phyloP scores from a whole-genome alignment of 1,140 invertebrate species.

The Papilio polytes region DNA sequence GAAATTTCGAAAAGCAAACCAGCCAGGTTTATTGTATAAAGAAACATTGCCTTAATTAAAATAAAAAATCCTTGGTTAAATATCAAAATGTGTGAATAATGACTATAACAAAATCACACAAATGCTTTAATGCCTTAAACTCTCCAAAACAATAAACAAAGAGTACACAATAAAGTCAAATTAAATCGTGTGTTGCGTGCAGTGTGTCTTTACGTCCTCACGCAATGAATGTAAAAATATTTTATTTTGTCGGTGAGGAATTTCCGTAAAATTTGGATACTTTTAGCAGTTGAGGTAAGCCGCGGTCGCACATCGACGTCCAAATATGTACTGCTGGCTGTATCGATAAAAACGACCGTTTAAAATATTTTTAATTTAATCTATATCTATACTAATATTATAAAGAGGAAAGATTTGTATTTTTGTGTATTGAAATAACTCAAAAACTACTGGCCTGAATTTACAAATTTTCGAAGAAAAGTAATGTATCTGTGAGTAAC shows the following conservation, averaged over 20 bases:
- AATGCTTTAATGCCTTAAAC: constrained; percentile 27
- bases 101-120: constrained; percentile 27
- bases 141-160: constrained; percentile 24
- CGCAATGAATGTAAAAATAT: constrained; percentile 63
- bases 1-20: background rate
- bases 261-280: constrained; percentile 62
- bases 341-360: constrained; percentile 48
- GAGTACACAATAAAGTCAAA: constrained; percentile 52
- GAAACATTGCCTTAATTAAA: background rate
- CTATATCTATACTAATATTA: too few relatives aligned
- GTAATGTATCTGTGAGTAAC: too few relatives aligned
- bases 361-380: constrained; percentile 36
- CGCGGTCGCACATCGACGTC: constrained; percentile 44
- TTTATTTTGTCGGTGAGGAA: constrained; percentile 57
- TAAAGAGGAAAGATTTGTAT: too few relatives aligned
- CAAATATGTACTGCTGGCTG: constrained; percentile 46
- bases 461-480: too few relatives aligned
- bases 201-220: constrained; percentile 61
- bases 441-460: too few relatives aligned
- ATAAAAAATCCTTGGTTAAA: background rate
- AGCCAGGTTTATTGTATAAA: too few relatives aligned
- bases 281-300: constrained; percentile 53
- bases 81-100: background rate
- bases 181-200: constrained; percentile 68
- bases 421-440: too few relatives aligned